Base-by-base conservation (phyloP, 2,888 invertebrate species). In the Mycalesis mineus region DNA sequence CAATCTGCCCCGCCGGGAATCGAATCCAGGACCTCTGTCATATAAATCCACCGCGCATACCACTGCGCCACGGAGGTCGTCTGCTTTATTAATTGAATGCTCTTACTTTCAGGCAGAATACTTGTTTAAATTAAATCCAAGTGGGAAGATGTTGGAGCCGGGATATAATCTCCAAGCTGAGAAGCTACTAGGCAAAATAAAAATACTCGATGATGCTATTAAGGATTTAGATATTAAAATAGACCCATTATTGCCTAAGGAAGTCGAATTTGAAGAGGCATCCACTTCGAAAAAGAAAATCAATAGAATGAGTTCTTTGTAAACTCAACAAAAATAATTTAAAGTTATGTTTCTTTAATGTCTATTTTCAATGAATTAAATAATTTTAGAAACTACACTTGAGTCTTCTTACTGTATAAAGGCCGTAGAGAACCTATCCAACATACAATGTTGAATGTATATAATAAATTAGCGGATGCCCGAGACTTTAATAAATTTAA, bases 61-160 rank as follows among this genome's bases (percentile, higher is more conserved):
- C n/a, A n/a, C n/a, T n/a, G n/a, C n/a, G n/a, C n/a, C n/a, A n/a
- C n/a, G n/a, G n/a, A n/a, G n/a, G n/a, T n/a, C n/a, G n/a, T n/a
- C n/a, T n/a, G n/a, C n/a, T n/a, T n/a, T n/a, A n/a, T n/a, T n/a
- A n/a, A n/a, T n/a, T n/a, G n/a, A n/a, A n/a, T n/a, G n/a, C n/a
- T n/a, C n/a, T n/a, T n/a, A n/a, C 33, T 51, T 41, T 31, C 17
- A 52, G 52, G 52, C 53, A 14, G 53, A 53, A 37, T 53, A 53
- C 14, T 53, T 53, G 28, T 94, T 94, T 79, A 92, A 91, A 70
- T 84, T 91, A 70, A 94, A 94, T 77, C 93, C 94, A 0, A 92
- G 91, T 65, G 94, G 94, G 0, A 92, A 91, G 77, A 93, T 93
- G 92, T 91, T 93, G 57, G 92, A 93, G 72, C 93, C 93, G 0